Conservation (phyloP, 2,888 invertebrate species). For the Aleiodes alternator region DNA sequence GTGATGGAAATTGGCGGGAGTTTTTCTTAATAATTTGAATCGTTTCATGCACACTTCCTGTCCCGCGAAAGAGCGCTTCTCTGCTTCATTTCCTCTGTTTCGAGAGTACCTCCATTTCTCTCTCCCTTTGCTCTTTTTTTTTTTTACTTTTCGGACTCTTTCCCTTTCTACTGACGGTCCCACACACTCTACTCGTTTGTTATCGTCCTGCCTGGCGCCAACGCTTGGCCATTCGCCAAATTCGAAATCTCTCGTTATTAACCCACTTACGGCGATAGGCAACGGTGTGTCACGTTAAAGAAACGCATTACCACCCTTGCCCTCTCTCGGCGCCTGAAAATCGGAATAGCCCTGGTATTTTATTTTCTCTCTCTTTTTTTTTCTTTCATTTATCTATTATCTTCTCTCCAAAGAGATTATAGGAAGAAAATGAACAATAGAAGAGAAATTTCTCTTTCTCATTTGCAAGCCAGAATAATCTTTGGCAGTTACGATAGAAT, state of each 20-base stretch:
- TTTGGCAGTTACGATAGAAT: neutral
- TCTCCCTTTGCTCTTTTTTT: slow-evolving; percentile 41
- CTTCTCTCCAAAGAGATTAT: slow-evolving; percentile 11
- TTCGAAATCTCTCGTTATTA: slow-evolving; percentile 62
- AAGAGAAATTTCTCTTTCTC: slow-evolving; percentile 37
- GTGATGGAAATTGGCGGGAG: too few species aligned
- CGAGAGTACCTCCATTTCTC: slow-evolving; percentile 7
- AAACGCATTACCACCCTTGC: slow-evolving; percentile 63
- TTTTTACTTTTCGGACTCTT: neutral
- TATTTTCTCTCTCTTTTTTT: too few species aligned
- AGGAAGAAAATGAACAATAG: neutral
- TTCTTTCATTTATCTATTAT: neutral
- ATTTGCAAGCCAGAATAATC: too few species aligned
- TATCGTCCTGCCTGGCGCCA: slow-evolving; percentile 49
- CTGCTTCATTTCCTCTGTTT: slow-evolving; percentile 28
- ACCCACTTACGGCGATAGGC: slow-evolving; percentile 66
- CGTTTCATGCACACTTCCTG: slow-evolving; percentile 28
- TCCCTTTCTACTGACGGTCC: slow-evolving; percentile 12
- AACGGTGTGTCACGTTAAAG: slow-evolving; percentile 58
- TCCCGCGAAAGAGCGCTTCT: neutral
- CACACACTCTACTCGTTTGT: slow-evolving; percentile 46
- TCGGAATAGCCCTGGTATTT: neutral
- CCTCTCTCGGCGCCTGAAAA: slow-evolving; percentile 5
- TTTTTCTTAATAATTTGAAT: slow-evolving; percentile 8
- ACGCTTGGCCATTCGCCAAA: slow-evolving; percentile 60